Base-by-base conservation (phyloP, 1,140 invertebrate species). In the Eumaeus atala region DNA sequence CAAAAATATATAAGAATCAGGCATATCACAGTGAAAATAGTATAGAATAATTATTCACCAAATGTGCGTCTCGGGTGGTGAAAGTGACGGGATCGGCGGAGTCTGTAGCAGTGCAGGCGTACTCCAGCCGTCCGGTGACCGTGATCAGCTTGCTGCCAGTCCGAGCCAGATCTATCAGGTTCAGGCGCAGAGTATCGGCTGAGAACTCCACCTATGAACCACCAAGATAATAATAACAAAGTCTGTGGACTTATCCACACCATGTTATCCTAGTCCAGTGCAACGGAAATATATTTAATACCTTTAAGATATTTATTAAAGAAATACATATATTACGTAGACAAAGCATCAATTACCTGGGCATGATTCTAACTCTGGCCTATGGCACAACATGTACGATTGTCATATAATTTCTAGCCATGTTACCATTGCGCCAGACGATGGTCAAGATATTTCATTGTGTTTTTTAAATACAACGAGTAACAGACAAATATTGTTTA, bases 31-130 rank as follows among this genome's bases (percentile, higher is more conserved):
- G 40, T 1, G 14, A 42, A 42, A 42, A 42, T 28, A 28, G 21
- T 47, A 11, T 10, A 16, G 10, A 7, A 28, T 18, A n/a, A 9
- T 28, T 9, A 64, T 91, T 92, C 77, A 94, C 93, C 89, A 97
- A 91, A 87, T 95, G 95, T 3, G 96, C 96, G 72, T 97, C 95
- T 54, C 92, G 91, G 0, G 95, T 96, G 48, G 95, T 95, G 84
- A 97, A 98, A 3, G 96, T 96, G 57, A 97, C 92, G 0, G 96
- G 95, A 81, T 97, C 95, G 44, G 94, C 93, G 10, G 92, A 92
- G 68, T 94, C 94, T 0, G 95, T 93, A 34, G 95, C 93, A 17
- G 93, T 93, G 85, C 96, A 98, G 71, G 94, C 92, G 88, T 96
- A 98, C 69, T 96, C 93, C 47, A 98, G 87, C 52, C 94, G 92